Conservation (phyloP, 2,797 vertebrate genomes). For the Rhodeus uyekii region DNA sequence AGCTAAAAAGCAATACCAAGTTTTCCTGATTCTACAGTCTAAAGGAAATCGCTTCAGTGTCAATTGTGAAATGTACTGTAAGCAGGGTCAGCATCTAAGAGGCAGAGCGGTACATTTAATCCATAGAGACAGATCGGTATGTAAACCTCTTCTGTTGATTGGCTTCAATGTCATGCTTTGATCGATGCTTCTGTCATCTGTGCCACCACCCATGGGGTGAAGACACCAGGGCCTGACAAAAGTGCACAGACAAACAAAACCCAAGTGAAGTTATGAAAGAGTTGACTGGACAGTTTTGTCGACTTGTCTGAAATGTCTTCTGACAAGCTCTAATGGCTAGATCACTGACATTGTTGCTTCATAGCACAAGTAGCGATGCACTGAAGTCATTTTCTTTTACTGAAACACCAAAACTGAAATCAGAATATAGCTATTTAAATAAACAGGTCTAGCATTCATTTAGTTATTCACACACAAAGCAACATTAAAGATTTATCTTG, state of each 20-base stretch:
- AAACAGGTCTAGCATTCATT: too few species aligned
- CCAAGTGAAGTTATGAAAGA: conserved; percentile 54
- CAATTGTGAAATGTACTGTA: conserved; percentile 30
- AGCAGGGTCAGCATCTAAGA: conserved; percentile 48
- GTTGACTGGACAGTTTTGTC: conserved; percentile 53
- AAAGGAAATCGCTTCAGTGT: conserved; percentile 35
- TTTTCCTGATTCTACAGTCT: conserved; percentile 4
- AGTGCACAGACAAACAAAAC: conserved; percentile 58
- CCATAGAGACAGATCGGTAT: conserved; percentile 53
- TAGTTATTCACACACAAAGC: too few species aligned
- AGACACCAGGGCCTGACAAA: conserved; percentile 45
- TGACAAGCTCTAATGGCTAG: background rate
- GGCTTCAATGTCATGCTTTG: conserved; percentile 50
- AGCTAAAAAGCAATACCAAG: background rate
- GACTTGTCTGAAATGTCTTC: conserved; percentile 8
- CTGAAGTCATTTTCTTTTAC: background rate
- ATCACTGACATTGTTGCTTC: background rate
- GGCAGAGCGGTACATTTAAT: conserved; percentile 48
- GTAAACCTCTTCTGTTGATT: conserved; percentile 52
- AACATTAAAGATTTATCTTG: too few species aligned
- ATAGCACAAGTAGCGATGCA: background rate
- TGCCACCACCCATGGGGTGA: conserved; percentile 51
- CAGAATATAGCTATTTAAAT: too few species aligned
- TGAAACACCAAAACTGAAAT: background rate
- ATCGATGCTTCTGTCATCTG: conserved; percentile 57